Base-by-base conservation (phyloP, 2,888 invertebrate genomes). In the Exocentrus adspersus region DNA sequence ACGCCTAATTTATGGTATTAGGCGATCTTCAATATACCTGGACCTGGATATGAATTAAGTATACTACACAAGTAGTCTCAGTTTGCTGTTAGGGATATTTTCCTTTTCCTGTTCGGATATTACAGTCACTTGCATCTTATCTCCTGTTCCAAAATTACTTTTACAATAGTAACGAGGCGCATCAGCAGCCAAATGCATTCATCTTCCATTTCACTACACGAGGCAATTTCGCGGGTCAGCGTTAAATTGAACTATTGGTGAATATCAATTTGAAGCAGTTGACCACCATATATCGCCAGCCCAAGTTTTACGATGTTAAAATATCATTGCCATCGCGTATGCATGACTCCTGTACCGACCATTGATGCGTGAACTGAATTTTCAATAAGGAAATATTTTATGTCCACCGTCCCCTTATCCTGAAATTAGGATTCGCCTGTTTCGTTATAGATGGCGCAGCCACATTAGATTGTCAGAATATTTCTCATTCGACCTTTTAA, bases 301-400 rank as follows among this genome's bases (percentile, higher is more conserved):
- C 68, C 60, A 58, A 64, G 64, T 70, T 71, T 66, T 67, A 66
- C 66, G 67, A 75, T 69, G 73, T 71, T 75, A 71, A 75, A 76
- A 75, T 76, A 77, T 76, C 74, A 75, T 70, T 67, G 71, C 68
- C 68, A 71, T 75, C 74, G 68, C 65, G 73, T 72, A 77, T 75
- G 72, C 73, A 76, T 74, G 73, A 70, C 69, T 70, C 70, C 67
- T 62, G 72, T 69, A 71, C 69, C 70, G 69, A 52, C 71, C 70
- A 72, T 10, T 46, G 48, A 76, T 71, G 73, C 77, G 75, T 77
- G 75, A 74, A 68, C 72, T 61, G 75, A 75, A 72, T 77, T 68
- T 69, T 63, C 52, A 60, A 62, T 62, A 51, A 51, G 57, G 57
- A 52, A 52, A 62, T 66, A 66, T 66, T 75, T 75, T 72, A 75